Percentiles rank a stretch among this genome's conserved stretches.
Conservation (phyloP, 2,888 invertebrate genomes). For the Macrophya annulata region DNA sequence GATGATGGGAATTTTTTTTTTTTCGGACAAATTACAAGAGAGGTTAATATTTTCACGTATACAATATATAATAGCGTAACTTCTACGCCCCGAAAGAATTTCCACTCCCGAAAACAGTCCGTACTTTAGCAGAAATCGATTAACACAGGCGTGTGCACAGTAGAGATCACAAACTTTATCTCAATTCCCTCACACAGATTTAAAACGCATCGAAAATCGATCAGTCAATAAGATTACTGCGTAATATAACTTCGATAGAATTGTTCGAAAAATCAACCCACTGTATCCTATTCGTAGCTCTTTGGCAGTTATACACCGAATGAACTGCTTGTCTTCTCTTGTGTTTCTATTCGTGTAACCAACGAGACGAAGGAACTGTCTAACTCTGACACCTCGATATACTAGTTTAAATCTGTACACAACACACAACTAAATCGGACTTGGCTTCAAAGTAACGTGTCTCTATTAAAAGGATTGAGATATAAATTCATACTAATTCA, state of each 20-base stretch:
- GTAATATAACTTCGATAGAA: slow-evolving; percentile 2
- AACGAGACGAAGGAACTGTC: slow-evolving; percentile 29
- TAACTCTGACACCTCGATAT: slow-evolving; percentile 32
- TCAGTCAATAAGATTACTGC: slow-evolving; percentile 30
- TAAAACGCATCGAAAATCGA: slow-evolving; percentile 39
- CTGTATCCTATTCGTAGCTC: slow-evolving; percentile 56
- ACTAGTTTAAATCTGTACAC: slow-evolving; percentile 35
- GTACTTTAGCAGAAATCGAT: slow-evolving; percentile 10
- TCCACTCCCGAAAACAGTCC: neutral
- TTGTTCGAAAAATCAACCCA: slow-evolving; percentile 24
- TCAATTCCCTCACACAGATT: neutral
- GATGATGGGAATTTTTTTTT: neutral
- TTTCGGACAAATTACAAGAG: neutral
- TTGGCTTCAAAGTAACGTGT: slow-evolving; percentile 2
- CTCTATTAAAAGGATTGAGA: neutral
- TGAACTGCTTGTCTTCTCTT: slow-evolving; percentile 63
- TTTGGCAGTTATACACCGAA: slow-evolving; percentile 61
- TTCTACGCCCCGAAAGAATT: neutral
- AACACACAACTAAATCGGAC: neutral
- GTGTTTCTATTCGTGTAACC: slow-evolving; percentile 69
- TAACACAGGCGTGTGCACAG: neutral
- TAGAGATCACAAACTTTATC: neutral
- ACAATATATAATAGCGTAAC: neutral
- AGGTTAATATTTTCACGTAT: neutral
- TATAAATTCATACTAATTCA: slow-evolving; percentile 5